Evolutionary conservation across 2,888 invertebrate genomes (phyloP).

Genomic region (Eubasilissa splendida): DNA sequence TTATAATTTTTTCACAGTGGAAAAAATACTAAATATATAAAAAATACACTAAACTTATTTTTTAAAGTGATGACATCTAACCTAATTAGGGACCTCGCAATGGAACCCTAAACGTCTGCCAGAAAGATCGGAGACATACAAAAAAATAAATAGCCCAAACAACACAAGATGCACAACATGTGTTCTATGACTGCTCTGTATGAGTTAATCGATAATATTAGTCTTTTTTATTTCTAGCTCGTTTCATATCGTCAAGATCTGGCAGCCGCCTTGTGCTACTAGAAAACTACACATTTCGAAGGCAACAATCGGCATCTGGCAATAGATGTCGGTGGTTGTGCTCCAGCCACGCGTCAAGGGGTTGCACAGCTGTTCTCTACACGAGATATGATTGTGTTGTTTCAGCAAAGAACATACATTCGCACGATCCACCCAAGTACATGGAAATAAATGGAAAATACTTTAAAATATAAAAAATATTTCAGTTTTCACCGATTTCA

Average conservation of each 20-base stretch:
- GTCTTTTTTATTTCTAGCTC: constrained; percentile 28
- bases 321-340: constrained; percentile 45
- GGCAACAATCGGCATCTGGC: neutral
- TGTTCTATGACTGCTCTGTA: too few relatives aligned
- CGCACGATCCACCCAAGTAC: constrained; percentile 5
- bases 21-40: too few relatives aligned
- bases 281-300: constrained; percentile 45
- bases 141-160: too few relatives aligned
- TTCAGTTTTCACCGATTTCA: too few relatives aligned
- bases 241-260: constrained; percentile 33
- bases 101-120: too few relatives aligned
- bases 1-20: too few relatives aligned
- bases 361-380: constrained; percentile 48
- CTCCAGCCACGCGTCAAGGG: constrained; percentile 40
- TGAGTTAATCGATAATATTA: too few relatives aligned
- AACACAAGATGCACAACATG: too few relatives aligned
- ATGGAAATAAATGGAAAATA: constrained; percentile 3
- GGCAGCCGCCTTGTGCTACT: constrained; percentile 37
- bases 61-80: too few relatives aligned
- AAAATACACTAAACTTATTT: too few relatives aligned
- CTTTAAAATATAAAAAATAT: neutral
- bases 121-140: too few relatives aligned
- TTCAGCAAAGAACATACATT: constrained; percentile 37
- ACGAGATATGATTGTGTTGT: constrained; percentile 41
- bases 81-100: too few relatives aligned